These are phyloP conservation scores for Cydia amplana DNA, from an alignment of 1,140 invertebrate species.

Conservation along the genomic window DNA sequence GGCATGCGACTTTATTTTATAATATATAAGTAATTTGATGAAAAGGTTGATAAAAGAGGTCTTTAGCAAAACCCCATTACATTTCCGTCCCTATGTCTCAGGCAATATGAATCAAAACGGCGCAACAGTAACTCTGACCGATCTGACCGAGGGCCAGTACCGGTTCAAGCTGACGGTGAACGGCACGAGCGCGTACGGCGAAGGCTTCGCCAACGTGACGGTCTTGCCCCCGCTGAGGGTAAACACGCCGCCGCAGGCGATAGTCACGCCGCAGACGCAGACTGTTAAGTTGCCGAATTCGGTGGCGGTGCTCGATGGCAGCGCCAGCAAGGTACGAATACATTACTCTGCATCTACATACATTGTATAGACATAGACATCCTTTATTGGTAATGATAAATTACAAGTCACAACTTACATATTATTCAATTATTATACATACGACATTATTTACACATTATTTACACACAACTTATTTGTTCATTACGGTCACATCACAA, in stretches of 20 bases:
- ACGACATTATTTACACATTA: no score
- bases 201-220: conserved; percentile 94
- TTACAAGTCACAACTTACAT: no score
- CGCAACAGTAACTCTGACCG: conserved; percentile 86
- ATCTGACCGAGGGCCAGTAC: conserved; percentile 92
- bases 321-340: conserved; percentile 76
- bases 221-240: conserved; percentile 92
- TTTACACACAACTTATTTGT: no score
- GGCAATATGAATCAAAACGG: conserved; percentile 93
- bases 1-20: no score
- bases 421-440: no score
- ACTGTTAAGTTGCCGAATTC: conserved; percentile 93
- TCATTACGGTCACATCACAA: no score
- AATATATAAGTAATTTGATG: no score
- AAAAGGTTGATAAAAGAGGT: no score
- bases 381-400: no score
- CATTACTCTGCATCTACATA: no score
- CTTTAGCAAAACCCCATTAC: not conserved
- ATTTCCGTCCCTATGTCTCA: conserved; percentile 43
- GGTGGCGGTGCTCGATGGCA: conserved; percentile 93
- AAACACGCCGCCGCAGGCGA: conserved; percentile 91
- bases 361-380: no score
- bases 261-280: conserved; percentile 91
- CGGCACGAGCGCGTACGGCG: conserved; percentile 89
- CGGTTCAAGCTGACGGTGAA: conserved; percentile 90